Base-by-base conservation (phyloP, 2,888 invertebrate genomes). In the Elysia crispata region DNA sequence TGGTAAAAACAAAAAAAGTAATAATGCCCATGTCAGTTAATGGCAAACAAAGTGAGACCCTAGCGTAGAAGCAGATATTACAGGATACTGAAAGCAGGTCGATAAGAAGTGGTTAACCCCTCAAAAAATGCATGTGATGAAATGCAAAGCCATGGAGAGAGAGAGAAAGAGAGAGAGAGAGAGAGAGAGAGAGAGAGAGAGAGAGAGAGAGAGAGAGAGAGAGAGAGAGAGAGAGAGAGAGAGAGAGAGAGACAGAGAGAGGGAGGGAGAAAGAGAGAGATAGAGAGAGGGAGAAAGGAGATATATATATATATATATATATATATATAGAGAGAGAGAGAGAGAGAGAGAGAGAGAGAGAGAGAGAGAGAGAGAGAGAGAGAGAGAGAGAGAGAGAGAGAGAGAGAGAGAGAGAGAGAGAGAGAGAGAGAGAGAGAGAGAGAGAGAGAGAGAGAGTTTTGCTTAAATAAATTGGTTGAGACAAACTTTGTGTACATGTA, bases 281-380 rank as follows among this genome's bases (percentile, higher is more conserved):
- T 20, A 25, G 72, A 49, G 72, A 18, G 70, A 70, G 70, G 20
- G 33, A 70, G n/a, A 33, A 15, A 28, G 70, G 33, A n/a, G n/a
- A n/a, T n/a, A n/a, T n/a, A n/a, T n/a, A n/a, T n/a, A n/a, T n/a
- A n/a, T n/a, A n/a, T n/a, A n/a, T n/a, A n/a, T n/a, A n/a, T n/a
- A n/a, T n/a, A n/a, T n/a, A n/a, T n/a, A n/a, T n/a, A 31, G 70
- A 41, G 70, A 70, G 70, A 70, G 70, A 70, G 33, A 70, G 70
- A 70, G 70, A 70, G 70, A 70, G 70, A 70, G 70, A 70, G 70
- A 70, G 70, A 70, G 70, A 70, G 33, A 70, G 70, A 70, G 72
- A 49, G 72, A 72, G 49, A 72, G 49, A 49, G 72, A 49, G 49
- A 25, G 72, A 49, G 72, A 18, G 70, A 70, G 70, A 33, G 33